Conservation (phyloP, 1,140 invertebrate species). For the Formica selysi region DNA sequence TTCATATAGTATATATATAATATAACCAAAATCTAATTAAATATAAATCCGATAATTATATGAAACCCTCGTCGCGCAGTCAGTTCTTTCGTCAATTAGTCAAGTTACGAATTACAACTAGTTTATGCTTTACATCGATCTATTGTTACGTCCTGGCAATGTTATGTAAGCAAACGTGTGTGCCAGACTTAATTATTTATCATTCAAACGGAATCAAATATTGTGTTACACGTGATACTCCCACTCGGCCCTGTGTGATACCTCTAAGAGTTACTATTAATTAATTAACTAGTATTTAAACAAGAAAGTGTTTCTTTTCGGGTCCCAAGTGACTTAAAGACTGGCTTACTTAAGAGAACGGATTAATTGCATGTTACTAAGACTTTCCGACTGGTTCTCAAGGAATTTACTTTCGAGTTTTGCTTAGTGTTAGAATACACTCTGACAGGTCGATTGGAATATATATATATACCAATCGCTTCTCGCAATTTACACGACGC, state of each 20-base stretch:
- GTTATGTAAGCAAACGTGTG: constrained; percentile 25
- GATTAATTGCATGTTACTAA: constrained; percentile 70
- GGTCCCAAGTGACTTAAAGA: constrained; percentile 81
- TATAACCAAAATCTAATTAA: constrained; percentile 56
- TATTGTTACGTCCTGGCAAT: constrained; percentile 29
- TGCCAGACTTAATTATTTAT: constrained; percentile 58
- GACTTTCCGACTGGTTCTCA: constrained; percentile 34
- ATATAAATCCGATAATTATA: constrained; percentile 53
- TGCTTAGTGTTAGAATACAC: constrained; percentile 30
- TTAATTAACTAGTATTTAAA: constrained; percentile 81
- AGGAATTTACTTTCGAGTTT: constrained; percentile 49
- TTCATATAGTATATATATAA: constrained; percentile 23
- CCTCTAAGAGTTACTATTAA: constrained; percentile 75
- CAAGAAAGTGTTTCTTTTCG: constrained; percentile 76
- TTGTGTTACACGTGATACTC: constrained; percentile 62
- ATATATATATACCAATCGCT: not conserved
- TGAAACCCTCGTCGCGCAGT: constrained; percentile 52
- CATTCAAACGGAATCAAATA: constrained; percentile 54
- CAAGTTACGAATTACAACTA: constrained; percentile 53
- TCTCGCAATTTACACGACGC: no score
- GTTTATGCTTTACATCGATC: constrained; percentile 52
- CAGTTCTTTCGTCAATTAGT: constrained; percentile 47
- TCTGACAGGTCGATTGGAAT: constrained; percentile 48
- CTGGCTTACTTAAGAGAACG: constrained; percentile 78
- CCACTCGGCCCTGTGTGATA: constrained; percentile 52